These are phyloP conservation scores for Pseudoips prasinana DNA, from an alignment of 2,888 invertebrate species.

Conservation along the genomic window DNA sequence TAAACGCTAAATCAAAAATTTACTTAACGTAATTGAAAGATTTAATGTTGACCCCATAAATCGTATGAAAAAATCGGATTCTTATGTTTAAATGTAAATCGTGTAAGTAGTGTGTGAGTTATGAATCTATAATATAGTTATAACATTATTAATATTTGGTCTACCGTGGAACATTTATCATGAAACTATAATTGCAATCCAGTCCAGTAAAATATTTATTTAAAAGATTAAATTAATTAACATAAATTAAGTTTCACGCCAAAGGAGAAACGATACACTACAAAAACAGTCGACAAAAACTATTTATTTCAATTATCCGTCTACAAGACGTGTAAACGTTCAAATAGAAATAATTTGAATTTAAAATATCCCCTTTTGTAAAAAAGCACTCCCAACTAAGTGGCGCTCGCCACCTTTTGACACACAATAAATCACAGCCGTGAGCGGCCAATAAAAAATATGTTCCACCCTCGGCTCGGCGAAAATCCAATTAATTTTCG, in stretches of 20 bases:
- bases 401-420: constrained; percentile 81
- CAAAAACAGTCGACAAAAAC: constrained; percentile 9
- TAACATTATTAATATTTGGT: no score
- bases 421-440: constrained; percentile 80
- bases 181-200: no score
- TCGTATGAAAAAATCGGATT: no score
- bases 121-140: no score
- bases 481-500: constrained; percentile 82
- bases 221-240: constrained; percentile 1
- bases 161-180: no score
- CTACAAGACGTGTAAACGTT: constrained; percentile 26
- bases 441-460: constrained; percentile 81
- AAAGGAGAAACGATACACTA: background rate
- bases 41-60: no score
- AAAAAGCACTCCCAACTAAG: constrained; percentile 73
- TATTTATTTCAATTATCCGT: constrained; percentile 22
- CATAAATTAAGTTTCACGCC: no score
- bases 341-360: constrained; percentile 56
- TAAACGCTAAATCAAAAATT: no score
- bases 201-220: no score
- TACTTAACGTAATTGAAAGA: no score
- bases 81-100: no score
- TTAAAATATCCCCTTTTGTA: constrained; percentile 57
- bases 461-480: constrained; percentile 80
- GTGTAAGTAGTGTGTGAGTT: no score